A percentile compares a stretch with the other conserved stretches of the same genome.
Evolutionary conservation across 2,888 invertebrate genomes (phyloP).

Genomic region (Uropetala carovei): DNA sequence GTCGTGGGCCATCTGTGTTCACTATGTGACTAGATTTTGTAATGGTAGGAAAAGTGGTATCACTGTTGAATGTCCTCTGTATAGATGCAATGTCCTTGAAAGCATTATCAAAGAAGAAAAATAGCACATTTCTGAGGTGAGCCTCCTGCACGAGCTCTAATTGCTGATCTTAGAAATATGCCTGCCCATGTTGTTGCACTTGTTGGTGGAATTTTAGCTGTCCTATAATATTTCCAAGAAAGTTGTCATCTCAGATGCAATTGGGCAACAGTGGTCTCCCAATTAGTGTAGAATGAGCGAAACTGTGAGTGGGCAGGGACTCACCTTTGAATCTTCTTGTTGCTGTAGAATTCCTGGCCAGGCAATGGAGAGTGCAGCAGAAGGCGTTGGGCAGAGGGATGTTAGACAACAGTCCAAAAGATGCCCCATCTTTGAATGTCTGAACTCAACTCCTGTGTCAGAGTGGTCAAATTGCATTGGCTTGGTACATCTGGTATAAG

Average conservation of each 20-base stretch:
- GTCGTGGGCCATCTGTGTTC: slow-evolving; percentile 46
- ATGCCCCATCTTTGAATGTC: slow-evolving; percentile 54
- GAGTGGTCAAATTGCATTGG: slow-evolving; percentile 56
- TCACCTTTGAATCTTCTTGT: slow-evolving; percentile 60
- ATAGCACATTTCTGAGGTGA: slow-evolving; percentile 63
- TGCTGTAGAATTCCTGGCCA: slow-evolving; percentile 60
- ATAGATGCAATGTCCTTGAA: slow-evolving; percentile 58
- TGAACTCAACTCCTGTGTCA: slow-evolving; percentile 53
- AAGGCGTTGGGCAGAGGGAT: slow-evolving; percentile 60
- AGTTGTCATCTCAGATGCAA: slow-evolving; percentile 54
- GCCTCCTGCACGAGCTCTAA: slow-evolving; percentile 62
- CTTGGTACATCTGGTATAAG: slow-evolving; percentile 60
- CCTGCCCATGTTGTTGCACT: slow-evolving; percentile 60
- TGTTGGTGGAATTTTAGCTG: slow-evolving; percentile 60
- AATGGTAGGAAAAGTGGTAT: slow-evolving; percentile 63
- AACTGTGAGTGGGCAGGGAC: slow-evolving; percentile 57
- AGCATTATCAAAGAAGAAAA: slow-evolving; percentile 55
- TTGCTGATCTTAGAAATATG: slow-evolving; percentile 63
- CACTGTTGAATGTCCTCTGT: slow-evolving; percentile 64
- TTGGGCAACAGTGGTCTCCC: slow-evolving; percentile 61
- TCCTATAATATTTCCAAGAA: slow-evolving; percentile 54
- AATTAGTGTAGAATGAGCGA: slow-evolving; percentile 61
- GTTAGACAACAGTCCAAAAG: slow-evolving; percentile 56
- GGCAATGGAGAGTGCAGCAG: slow-evolving; percentile 56
- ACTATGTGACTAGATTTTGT: slow-evolving; percentile 61